phyloP scores from a whole-genome alignment of 2,888 invertebrate genomes.

The Caenorhabditis sp. region DNA sequence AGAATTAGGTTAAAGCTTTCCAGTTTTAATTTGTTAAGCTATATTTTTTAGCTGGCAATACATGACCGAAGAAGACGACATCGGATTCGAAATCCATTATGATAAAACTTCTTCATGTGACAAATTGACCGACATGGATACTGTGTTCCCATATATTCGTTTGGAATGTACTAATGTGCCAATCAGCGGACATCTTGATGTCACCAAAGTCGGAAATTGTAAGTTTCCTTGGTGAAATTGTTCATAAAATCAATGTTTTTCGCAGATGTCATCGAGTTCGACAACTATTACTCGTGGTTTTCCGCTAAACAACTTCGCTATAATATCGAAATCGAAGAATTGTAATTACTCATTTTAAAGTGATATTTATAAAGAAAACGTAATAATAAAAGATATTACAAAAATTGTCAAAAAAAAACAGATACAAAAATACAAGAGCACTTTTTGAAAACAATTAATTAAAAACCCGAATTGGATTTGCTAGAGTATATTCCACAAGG shows the following conservation, averaged over 20 bases:
- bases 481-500: too few relatives aligned
- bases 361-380: not conserved
- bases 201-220: conserved; percentile 67
- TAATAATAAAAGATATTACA: not conserved
- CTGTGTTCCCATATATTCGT: conserved; percentile 69
- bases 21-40: not conserved
- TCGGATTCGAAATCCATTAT: conserved; percentile 70
- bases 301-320: conserved; percentile 70
- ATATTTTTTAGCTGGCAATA: conserved; percentile 67
- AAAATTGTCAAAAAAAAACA: not conserved
- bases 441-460: too few relatives aligned
- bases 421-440: too few relatives aligned
- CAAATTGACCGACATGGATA: conserved; percentile 68
- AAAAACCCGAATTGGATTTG: too few relatives aligned
- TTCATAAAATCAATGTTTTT: not conserved
- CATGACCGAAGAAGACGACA: conserved; percentile 70
- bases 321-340: conserved; percentile 67
- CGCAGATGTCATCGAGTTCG: conserved; percentile 70
- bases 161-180: conserved; percentile 70
- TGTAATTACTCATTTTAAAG: conserved; percentile 15
- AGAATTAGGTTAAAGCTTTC: conserved; percentile 48
- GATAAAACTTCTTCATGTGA: conserved; percentile 53
- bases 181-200: conserved; percentile 61
- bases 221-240: conserved; percentile 22
- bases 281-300: conserved; percentile 71